phyloP scores from a whole-genome alignment of 2,797 vertebrate genomes.

The Molossus molossus region DNA sequence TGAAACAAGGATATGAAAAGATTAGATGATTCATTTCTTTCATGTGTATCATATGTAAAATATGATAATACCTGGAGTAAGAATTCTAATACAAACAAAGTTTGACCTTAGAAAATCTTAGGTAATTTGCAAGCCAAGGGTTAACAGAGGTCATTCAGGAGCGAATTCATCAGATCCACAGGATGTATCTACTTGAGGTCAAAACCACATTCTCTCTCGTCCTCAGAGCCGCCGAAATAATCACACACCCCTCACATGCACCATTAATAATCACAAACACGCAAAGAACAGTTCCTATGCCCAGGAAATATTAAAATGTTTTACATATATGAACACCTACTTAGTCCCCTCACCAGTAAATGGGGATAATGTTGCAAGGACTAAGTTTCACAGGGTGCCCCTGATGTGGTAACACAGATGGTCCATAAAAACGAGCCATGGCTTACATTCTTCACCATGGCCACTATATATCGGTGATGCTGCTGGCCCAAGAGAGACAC shows the following conservation, averaged over 20 bases:
- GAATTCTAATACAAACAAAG: not conserved
- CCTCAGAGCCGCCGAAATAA: not conserved
- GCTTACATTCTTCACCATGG: not conserved
- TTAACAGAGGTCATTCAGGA: not conserved
- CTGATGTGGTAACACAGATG: not conserved
- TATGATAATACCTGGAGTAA: not conserved
- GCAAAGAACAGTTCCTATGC: too few relatives aligned
- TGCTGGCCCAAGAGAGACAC: not conserved
- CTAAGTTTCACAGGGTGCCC: not conserved
- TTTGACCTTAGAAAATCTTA: not conserved
- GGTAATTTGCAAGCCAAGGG: not conserved
- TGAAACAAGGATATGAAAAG: conserved; percentile 56
- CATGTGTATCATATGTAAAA: not conserved
- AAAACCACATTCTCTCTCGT: not conserved
- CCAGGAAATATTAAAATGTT: not conserved
- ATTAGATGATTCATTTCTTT: conserved; percentile 69
- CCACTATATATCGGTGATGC: not conserved
- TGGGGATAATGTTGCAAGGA: too few relatives aligned
- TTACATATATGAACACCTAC: not conserved
- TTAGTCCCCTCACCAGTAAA: too few relatives aligned
- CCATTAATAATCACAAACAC: not conserved
- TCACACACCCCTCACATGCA: not conserved
- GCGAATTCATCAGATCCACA: not conserved
- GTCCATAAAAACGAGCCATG: not conserved
- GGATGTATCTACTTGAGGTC: not conserved